Evolutionary conservation across 2,113 vertebrate genomes (phyloP), one percentile per base, ranked within the genome.

Genomic region (Alces alces): DNA sequence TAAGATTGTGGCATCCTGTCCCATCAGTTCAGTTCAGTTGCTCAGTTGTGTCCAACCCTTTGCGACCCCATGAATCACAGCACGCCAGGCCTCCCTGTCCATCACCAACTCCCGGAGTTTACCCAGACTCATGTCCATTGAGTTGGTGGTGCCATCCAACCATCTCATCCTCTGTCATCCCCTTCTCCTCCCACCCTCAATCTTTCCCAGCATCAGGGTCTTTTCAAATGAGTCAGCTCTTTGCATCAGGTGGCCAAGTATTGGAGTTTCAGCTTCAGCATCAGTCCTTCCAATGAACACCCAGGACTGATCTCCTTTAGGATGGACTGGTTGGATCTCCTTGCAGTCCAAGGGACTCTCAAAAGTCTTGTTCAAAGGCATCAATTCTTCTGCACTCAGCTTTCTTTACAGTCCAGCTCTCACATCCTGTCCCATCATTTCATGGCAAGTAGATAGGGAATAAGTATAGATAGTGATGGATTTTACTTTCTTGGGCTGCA

Each of bases 231-330:
- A 70, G 19, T 70, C 10, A 70, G 19, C n/a, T 70, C n/a, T 70
- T 6, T 0, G 0, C 10, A 23, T 70, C 10, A 70, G 19, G 10
- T 39, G 36, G 19, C 66, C n/a, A 70, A 70, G 19, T 39, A 23
- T 70, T 70, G 5, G 66, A 23, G 66, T 39, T 39, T 70, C n/a
- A 58, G 55, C 57, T 28, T 58, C 25, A 70, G 5, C n/a, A 39
- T 70, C n/a, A 70, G n/a, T 70, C n/a, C n/a, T 70, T 70, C 19
- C n/a, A 36, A 12, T 36, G 64, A 70, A 23, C 5, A 70, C 19
- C 19, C 19, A 70, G 19, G 66, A 70, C 66, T 70, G n/a, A 70
- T 70, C 10, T 70, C 19, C n/a, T 70, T 70, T 39, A 70, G 66
- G 9, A 39, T 39, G n/a, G 21, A 23, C n/a, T 70, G 10, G n/a